Base-by-base conservation (phyloP, 1,140 invertebrate genomes). In the Drosophila truncata region DNA sequence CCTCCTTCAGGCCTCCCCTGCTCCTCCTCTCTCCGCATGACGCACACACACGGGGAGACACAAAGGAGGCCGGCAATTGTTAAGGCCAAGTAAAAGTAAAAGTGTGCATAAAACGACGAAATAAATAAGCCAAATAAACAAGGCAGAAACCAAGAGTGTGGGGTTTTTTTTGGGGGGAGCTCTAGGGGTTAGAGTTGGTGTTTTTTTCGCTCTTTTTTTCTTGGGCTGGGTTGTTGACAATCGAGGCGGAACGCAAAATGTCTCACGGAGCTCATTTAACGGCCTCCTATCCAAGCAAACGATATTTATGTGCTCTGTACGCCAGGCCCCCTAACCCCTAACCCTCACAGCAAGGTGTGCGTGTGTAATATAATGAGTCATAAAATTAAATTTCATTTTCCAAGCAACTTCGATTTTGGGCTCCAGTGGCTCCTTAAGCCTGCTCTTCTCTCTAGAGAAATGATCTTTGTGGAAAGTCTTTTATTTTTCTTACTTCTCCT, bases 91-190 rank as follows among this genome's bases (percentile, higher is more conserved):
- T 78, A 64, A 87, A 87, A 83, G 83, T 87, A 65, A 83, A 83
- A 82, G 67, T 79, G 76, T 67, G 76, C 67, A 80, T 80, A 66
- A 80, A 80, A 80, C 76, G 67, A 39, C 67, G 50, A 87, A 80
- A 83, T 88, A 88, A 87, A 88, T 87, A 83, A 86, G 83, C 67
- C 75, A 77, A 87, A 87, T 87, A 87, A 87, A 87, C 84, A 79
- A 46, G 25, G 37, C 29, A 11, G 23, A 35, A 50, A 14, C 6
- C 16, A 11, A 11, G 6, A 6, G 35, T 23, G 27, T 3, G 33
- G 37, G 10, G 13, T 8, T 8, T 1, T n/a, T 16, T 2, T 2
- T 27, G 2, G 27, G 10, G 20, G 29, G 9, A 55, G 29, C 23
- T 42, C 18, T 29, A 5, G 25, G 27, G 31, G 13, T 10, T 27